Percentiles rank a stretch among this genome's conserved stretches.
Evolutionary conservation across 2,113 vertebrate species (phyloP).

Genomic region (Leptodactylus fuscus): DNA sequence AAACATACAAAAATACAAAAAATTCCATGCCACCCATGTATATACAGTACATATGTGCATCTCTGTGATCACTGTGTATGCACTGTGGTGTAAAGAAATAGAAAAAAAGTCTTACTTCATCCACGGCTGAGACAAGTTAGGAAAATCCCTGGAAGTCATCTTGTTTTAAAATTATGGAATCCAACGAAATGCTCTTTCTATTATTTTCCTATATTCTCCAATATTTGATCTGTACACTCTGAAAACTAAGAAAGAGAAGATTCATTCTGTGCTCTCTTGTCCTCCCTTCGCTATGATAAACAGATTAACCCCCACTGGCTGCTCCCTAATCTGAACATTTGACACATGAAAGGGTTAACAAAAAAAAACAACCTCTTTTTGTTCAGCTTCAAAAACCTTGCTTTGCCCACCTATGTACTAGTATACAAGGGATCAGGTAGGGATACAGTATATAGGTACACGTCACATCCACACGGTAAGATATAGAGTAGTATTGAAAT

Average conservation of each 20-base stretch:
- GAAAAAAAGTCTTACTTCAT: constrained; percentile 52
- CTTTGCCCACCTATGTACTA: neutral
- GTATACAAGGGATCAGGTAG: constrained; percentile 18
- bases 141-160: constrained; percentile 60
- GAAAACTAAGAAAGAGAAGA: constrained; percentile 62
- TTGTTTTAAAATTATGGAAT: constrained; percentile 59
- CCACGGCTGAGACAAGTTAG: constrained; percentile 43
- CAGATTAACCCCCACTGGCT: constrained; percentile 31
- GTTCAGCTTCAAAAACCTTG: constrained; percentile 10
- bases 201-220: constrained; percentile 59
- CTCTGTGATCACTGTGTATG: neutral
- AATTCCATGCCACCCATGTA: neutral
- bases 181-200: constrained; percentile 56
- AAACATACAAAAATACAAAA: neutral
- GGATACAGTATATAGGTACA: constrained; percentile 12
- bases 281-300: constrained; percentile 33
- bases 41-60: neutral
- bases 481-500: neutral
- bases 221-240: constrained; percentile 58
- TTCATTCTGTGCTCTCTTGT: constrained; percentile 47
- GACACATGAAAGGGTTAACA: constrained; percentile 8
- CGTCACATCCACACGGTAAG: neutral
- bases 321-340: neutral
- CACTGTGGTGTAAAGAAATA: constrained; percentile 47
- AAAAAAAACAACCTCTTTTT: constrained; percentile 11